phyloP scores from a whole-genome alignment of 2,888 invertebrate species.

The Leptarthrus brevirostris region DNA sequence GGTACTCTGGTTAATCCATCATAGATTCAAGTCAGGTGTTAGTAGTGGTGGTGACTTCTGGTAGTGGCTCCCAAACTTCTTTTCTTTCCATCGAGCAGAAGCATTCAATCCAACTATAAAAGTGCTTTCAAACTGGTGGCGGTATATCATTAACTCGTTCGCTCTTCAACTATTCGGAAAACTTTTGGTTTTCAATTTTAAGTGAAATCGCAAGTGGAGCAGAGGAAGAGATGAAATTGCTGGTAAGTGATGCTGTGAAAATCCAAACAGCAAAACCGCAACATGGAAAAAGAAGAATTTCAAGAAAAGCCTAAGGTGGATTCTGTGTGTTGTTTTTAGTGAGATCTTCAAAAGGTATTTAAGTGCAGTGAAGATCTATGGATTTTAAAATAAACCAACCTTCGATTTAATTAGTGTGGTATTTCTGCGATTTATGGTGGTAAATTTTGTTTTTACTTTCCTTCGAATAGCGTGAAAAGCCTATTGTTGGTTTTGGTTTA shows the following conservation, averaged over 20 bases:
- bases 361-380: not conserved
- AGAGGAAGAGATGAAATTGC: conserved; percentile 62
- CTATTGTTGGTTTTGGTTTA: too few species aligned
- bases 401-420: not conserved
- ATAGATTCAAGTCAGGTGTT: too few species aligned
- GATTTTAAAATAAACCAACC: not conserved
- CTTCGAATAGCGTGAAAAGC: not conserved
- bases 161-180: conserved; percentile 62
- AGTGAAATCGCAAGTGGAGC: conserved; percentile 52
- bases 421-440: not conserved
- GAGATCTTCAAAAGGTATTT: not conserved
- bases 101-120: conserved; percentile 63
- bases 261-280: too few species aligned
- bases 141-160: conserved; percentile 67
- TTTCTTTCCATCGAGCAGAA: conserved; percentile 13
- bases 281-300: not conserved
- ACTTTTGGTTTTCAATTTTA: conserved; percentile 55
- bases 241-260: conserved; percentile 62
- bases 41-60: not conserved
- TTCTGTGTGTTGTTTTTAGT: not conserved
- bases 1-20: too few species aligned
- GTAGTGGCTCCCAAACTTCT: conserved; percentile 23
- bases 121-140: conserved; percentile 62
- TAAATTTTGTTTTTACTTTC: not conserved
- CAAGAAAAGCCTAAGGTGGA: not conserved